Evolutionary conservation across 2,113 vertebrate species (phyloP), one percentile per base, ranked within the genome.

Genomic region (Pholis gunnellus): DNA sequence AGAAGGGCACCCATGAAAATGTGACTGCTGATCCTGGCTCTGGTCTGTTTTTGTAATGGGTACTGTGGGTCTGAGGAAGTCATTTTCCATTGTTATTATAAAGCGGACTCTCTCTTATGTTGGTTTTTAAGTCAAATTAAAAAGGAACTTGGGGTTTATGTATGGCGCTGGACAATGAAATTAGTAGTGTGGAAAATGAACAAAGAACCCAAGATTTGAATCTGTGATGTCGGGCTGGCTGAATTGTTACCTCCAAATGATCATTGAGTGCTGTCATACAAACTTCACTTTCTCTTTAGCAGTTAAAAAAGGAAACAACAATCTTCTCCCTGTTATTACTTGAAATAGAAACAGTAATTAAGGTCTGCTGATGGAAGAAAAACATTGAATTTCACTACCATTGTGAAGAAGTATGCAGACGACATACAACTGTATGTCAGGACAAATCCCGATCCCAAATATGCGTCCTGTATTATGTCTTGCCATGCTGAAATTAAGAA

Each of bases 1-100:
- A 87, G 81, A 87, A 86, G 82, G 84, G 87, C 82, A 89, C 79
- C 59, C 71, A 81, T 84, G 81, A 86, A 87, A 88, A 69, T 56
- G 70, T 34, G 67, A 82, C 67, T 82, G 27, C 72, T 25, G 61
- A 59, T 67, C 66, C 59, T 76, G 74, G 77, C 78, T 81, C 78
- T 36, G 69, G 8, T 84, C 50, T 87, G 59, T 79, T 83, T 91
- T 85, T 75, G 25, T 74, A 90, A 89, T 84, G 72, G 81, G 85
- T 25, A 75, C 76, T 81, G 25, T 78, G 70, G 68, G 56, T 80
- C 86, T 83, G 76, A 87, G 83, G 89, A 90, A 88, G 78, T 88
- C 22, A 48, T 90, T 91, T 84, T 81, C 78, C 77, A 18, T 83
- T 88, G 75, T 86, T 88, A 70, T 83, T 75, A 71, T 67, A 84